Conservation (phyloP, 35 echinoderm and acorn worm genomes). For the Apostichopus parvimensis region DNA sequence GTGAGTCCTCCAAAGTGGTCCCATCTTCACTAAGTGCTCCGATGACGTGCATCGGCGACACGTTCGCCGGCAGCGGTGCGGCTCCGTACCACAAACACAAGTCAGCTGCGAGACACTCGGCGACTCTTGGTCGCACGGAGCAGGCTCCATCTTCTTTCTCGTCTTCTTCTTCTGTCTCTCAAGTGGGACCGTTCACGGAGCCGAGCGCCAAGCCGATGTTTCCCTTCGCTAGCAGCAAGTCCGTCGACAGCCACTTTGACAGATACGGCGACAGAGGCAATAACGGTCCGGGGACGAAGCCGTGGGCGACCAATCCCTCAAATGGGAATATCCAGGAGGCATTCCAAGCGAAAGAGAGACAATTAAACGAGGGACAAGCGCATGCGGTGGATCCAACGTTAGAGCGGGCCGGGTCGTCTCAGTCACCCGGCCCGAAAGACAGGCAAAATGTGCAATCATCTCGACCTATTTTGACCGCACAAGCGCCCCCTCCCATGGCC, state of each 20-base stretch:
- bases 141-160: background rate
- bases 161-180: background rate
- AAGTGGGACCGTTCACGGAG: background rate
- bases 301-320: conserved; percentile 12
- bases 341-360: conserved; percentile 20
- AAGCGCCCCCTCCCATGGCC: conserved; percentile 50
- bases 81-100: background rate
- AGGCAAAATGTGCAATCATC: conserved; percentile 46
- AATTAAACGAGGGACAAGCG: background rate
- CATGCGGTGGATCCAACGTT: background rate
- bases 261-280: conserved; percentile 21
- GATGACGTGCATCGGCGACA: conserved; percentile 34
- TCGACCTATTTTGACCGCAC: conserved; percentile 52
- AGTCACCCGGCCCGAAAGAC: background rate
- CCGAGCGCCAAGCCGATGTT: background rate
- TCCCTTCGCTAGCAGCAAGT: background rate
- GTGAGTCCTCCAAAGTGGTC: conserved; percentile 42
- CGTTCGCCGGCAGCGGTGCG: background rate
- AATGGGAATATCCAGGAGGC: background rate
- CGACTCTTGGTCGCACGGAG: background rate
- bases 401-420: background rate
- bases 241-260: background rate
- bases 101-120: background rate
- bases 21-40: conserved; percentile 49
- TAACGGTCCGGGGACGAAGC: background rate